Percentiles rank a stretch among this genome's conserved stretches.
Evolutionary conservation across 2,888 invertebrate species (phyloP).

Genomic region (Pristionchus mayeri): DNA sequence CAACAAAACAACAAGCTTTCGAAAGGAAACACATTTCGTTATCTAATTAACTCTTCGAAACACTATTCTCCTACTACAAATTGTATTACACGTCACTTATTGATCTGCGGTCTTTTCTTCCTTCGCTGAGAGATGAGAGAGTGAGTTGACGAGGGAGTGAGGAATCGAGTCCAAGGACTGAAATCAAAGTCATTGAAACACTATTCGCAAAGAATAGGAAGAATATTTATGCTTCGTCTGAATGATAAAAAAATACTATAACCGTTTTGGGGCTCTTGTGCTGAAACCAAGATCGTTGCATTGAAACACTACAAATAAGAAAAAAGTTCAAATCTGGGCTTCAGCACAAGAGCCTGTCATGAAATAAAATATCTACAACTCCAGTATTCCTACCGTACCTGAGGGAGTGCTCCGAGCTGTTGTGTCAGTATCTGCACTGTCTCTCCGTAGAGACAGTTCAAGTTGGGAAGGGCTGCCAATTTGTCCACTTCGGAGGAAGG

Average conservation of each 20-base stretch:
- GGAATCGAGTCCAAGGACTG: conserved; percentile 48
- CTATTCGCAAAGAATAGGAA: too few relatives aligned
- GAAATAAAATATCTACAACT: too few relatives aligned
- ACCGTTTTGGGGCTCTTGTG: too few relatives aligned
- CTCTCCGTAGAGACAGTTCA: conserved; percentile 48
- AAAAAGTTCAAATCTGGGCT: too few relatives aligned
- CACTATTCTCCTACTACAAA: background rate
- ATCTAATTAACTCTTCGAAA: conserved; percentile 23
- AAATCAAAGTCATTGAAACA: too few relatives aligned
- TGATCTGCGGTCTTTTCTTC: conserved; percentile 23
- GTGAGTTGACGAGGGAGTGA: conserved; percentile 31
- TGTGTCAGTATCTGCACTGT: conserved; percentile 43
- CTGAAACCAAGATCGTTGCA: too few relatives aligned
- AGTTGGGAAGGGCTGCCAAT: conserved; percentile 44
- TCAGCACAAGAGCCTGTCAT: too few relatives aligned
- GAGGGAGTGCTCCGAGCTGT: conserved; percentile 22
- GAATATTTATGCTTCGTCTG: too few relatives aligned
- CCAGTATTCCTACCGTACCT: background rate
- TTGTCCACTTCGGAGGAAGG: conserved; percentile 16
- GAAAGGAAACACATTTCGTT: background rate
- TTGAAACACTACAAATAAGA: too few relatives aligned
- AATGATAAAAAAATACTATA: too few relatives aligned
- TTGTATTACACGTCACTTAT: conserved; percentile 20
- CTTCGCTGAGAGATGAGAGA: conserved; percentile 47
- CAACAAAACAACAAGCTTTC: conserved; percentile 5